Evolutionary conservation across 2,888 invertebrate genomes (phyloP), one percentile per base, ranked within the genome.

Genomic region (Cheilosia grossa): DNA sequence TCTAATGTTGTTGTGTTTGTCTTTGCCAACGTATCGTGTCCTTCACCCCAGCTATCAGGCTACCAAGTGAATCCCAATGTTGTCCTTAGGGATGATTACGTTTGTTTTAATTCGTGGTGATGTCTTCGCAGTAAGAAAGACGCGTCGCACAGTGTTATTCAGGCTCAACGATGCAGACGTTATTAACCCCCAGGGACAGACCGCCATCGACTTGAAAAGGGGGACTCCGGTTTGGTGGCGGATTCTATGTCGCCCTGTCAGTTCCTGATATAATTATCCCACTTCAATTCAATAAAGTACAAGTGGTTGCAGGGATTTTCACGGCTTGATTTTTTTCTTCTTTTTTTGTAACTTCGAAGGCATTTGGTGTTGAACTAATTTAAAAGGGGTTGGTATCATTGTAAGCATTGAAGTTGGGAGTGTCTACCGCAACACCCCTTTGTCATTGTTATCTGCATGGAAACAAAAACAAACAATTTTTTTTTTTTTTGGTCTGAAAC

Each of bases 21-120:
- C 10, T 37, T n/a, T 53, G 27, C 33, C 42, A 9, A 47, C 49
- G 37, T 37, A 13, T 37, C 37, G 13, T 37, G 37, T 54, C 7
- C 19, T 49, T 27, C 79, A 64, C 69, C 63, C 66, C 73, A 61
- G 47, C 33, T 24, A 4, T 37, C 13, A 79, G 58, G 24, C 49
- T 30, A 42, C 44, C 70, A 75, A 70, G 79, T 79, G 61, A 74
- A 74, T 69, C 44, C 59, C 67, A 67, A 80, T 80, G 53, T 67
- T 30, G 72, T 73, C 80, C 73, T 73, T 80, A 67, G 80, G 73
- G 80, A 73, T 80, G 80, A 80, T 73, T 80, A 73, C 67, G 59
- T 54, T 80, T 53, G 59, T 73, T 73, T 80, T 73, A 80, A 80
- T 73, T 80, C 80, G 73, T 67, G 80, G 73, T 61, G 80, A 67